phyloP scores from a whole-genome alignment of 1,140 invertebrate species.

The Drosophila eugracilis region DNA sequence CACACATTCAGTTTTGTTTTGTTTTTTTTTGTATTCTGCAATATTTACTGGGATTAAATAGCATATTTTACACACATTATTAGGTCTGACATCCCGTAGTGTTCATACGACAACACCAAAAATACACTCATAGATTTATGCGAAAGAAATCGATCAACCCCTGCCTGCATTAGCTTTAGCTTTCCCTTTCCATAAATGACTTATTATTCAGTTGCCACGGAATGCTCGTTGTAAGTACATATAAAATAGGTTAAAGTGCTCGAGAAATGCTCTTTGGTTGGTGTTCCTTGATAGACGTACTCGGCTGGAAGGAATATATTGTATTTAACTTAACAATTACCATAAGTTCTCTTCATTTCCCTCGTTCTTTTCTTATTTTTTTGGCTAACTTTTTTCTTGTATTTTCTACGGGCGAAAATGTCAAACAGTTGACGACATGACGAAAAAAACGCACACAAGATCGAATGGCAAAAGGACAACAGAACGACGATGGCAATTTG shows the following conservation, averaged over 20 bases:
- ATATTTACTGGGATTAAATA: slow-evolving; percentile 45
- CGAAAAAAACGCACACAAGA: slow-evolving; percentile 22
- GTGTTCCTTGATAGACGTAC: slow-evolving; percentile 31
- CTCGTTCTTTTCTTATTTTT: not conserved
- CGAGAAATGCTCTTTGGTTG: slow-evolving; percentile 26
- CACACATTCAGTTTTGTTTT: slow-evolving; percentile 39
- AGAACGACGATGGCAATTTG: slow-evolving; percentile 65
- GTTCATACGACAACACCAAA: slow-evolving; percentile 36
- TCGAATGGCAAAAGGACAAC: slow-evolving; percentile 67
- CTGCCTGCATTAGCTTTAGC: too few species aligned
- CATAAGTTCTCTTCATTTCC: slow-evolving; percentile 22
- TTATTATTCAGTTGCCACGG: slow-evolving; percentile 15
- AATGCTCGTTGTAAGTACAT: slow-evolving; percentile 62
- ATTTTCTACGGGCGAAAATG: slow-evolving; percentile 24
- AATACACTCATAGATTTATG: slow-evolving; percentile 38
- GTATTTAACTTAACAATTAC: slow-evolving; percentile 61
- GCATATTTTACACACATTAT: slow-evolving; percentile 45
- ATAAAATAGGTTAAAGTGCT: slow-evolving; percentile 39
- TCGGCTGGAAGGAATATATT: slow-evolving; percentile 50
- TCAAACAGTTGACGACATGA: slow-evolving; percentile 28
- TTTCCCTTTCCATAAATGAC: slow-evolving; percentile 6
- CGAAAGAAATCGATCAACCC: slow-evolving; percentile 26
- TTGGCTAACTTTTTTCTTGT: too few species aligned
- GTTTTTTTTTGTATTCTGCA: slow-evolving; percentile 24
- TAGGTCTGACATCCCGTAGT: slow-evolving; percentile 25